Evolutionary conservation across 2,797 vertebrate species (phyloP).

Genomic region (Fratercula arctica): DNA sequence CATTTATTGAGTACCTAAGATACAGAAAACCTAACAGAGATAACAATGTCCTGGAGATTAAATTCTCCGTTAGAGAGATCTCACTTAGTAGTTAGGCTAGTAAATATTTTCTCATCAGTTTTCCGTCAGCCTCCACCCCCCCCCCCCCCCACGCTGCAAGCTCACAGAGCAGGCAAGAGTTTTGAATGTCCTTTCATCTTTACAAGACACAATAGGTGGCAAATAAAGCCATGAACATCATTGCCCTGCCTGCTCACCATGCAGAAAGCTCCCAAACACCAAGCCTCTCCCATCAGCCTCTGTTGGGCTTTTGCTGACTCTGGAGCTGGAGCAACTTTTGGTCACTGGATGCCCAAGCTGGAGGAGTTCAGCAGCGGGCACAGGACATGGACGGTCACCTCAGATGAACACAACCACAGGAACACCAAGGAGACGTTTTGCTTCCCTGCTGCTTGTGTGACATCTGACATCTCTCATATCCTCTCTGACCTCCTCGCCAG

Average conservation of each 20-base stretch:
- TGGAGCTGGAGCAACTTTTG: neutral
- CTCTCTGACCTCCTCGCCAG: neutral
- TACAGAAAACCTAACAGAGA: constrained; percentile 36
- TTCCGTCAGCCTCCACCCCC: neutral
- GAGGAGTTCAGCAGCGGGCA: fast-evolving
- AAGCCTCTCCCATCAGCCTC: neutral
- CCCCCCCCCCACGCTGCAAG: fast-evolving
- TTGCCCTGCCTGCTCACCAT: neutral
- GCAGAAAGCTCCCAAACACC: neutral
- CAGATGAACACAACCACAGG: neutral
- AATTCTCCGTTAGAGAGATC: constrained; percentile 2
- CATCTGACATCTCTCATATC: neutral
- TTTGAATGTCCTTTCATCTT: neutral
- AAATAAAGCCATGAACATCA: neutral
- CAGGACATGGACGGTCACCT: neutral
- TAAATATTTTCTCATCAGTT: neutral
- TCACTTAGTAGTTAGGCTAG: neutral
- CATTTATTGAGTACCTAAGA: constrained; percentile 56
- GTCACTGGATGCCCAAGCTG: neutral
- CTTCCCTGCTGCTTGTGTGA: neutral
- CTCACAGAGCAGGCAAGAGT: neutral
- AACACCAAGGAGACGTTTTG: neutral
- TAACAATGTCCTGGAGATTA: constrained; percentile 22
- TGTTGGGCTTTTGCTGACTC: neutral
- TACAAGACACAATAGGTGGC: neutral